A percentile compares a stretch with the other conserved stretches of the same genome.
phyloP scores from a whole-genome alignment of 2,888 invertebrate genomes.

The Drosophila mimica region DNA sequence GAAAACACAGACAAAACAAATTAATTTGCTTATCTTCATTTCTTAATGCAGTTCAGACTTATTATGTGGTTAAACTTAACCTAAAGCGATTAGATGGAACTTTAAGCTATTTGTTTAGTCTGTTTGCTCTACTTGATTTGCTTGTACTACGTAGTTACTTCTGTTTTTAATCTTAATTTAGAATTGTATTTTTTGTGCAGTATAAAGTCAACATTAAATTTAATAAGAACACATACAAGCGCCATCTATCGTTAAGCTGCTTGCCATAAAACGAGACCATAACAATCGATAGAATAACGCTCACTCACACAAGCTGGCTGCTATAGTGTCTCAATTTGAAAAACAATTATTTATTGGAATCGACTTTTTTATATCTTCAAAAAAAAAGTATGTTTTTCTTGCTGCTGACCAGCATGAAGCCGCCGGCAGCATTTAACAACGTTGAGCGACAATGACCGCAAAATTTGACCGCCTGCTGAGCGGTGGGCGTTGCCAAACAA shows the following conservation, averaged over 20 bases:
- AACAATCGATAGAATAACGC: not conserved
- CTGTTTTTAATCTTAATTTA: not conserved
- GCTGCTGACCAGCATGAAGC: slow-evolving; percentile 36
- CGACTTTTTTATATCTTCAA: not conserved
- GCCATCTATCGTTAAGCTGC: not conserved
- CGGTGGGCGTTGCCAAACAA: slow-evolving; percentile 77
- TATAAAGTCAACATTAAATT: not conserved
- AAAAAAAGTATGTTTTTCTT: not conserved
- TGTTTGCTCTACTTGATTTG: not conserved
- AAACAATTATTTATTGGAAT: not conserved
- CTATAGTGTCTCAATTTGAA: slow-evolving; percentile 6
- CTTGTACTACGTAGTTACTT: not conserved
- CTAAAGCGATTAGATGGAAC: not conserved
- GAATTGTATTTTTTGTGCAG: not conserved
- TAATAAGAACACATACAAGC: not conserved
- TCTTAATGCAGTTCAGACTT: not conserved
- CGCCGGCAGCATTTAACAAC: slow-evolving; percentile 49
- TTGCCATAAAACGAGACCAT: not conserved
- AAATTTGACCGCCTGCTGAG: slow-evolving; percentile 63
- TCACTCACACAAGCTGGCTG: slow-evolving; percentile 18
- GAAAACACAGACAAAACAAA: not conserved
- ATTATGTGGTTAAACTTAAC: not conserved
- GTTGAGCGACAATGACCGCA: slow-evolving; percentile 62
- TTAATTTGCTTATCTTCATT: not conserved
- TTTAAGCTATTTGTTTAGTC: not conserved